These are phyloP conservation scores for Psittacula derbiana DNA, from an alignment of 2,797 vertebrate genomes.

Conservation along the genomic window DNA sequence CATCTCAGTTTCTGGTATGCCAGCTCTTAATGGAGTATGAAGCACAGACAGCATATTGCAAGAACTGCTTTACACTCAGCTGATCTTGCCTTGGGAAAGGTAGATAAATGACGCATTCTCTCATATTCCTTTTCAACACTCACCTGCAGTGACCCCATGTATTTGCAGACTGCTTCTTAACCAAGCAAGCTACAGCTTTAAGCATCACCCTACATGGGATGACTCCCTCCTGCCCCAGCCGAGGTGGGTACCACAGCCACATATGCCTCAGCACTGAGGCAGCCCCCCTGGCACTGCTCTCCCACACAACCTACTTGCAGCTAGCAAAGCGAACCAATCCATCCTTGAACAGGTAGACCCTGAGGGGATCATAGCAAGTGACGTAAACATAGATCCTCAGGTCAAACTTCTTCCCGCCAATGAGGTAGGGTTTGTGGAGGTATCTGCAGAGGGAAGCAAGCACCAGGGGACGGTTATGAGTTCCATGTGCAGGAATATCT, in stretches of 20 bases:
- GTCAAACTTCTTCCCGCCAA: constrained; percentile 96
- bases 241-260: not conserved
- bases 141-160: not conserved
- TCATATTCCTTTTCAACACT: not conserved
- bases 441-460: constrained; percentile 78
- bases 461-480: not conserved
- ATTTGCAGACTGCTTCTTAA: not conserved
- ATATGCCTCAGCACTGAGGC: not conserved
- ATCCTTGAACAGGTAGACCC: constrained; percentile 93
- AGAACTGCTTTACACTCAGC: not conserved
- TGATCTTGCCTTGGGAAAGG: not conserved
- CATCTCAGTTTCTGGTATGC: not conserved
- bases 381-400: constrained; percentile 96
- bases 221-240: not conserved
- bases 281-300: not conserved
- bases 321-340: constrained; percentile 97
- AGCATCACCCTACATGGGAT: accelerated
- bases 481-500: not conserved
- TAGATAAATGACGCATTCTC: not conserved
- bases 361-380: constrained; percentile 91
- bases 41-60: not conserved
- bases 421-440: constrained; percentile 98
- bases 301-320: constrained; percentile 88
- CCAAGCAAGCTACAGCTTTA: not conserved
- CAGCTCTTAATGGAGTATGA: not conserved